Conservation (phyloP, 2,797 vertebrate genomes). For the Platalea minor region DNA sequence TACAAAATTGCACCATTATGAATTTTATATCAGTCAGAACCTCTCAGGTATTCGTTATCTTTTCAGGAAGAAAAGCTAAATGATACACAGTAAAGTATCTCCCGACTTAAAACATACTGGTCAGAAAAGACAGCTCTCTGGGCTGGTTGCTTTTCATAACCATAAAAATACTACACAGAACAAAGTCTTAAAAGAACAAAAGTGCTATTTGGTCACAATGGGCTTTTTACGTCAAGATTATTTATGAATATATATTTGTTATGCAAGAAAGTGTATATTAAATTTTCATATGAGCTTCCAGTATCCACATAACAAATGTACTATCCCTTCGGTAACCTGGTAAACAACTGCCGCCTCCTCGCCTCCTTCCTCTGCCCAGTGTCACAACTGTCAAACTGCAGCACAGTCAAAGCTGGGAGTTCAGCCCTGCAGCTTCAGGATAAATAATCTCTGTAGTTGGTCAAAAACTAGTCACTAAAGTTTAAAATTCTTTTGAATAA, state of each 20-base stretch:
- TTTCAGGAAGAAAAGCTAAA: constrained; percentile 7
- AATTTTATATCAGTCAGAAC: background rate
- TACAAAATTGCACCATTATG: background rate
- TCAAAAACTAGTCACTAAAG: background rate
- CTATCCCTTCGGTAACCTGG: background rate
- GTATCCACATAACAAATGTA: background rate
- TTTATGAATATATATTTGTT: background rate
- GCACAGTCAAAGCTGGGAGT: background rate
- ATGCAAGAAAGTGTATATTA: background rate
- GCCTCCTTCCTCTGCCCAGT: background rate
- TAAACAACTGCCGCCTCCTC: background rate
- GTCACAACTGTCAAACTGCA: background rate
- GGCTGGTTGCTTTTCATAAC: background rate
- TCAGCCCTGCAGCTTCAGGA: background rate
- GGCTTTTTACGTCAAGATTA: background rate
- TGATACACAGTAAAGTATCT: background rate
- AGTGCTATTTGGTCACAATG: background rate
- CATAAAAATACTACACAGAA: background rate
- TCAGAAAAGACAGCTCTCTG: background rate
- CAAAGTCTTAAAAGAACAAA: background rate
- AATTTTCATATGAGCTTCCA: background rate
- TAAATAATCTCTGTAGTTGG: background rate
- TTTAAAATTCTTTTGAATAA: background rate
- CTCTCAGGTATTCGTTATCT: background rate
- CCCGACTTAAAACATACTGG: background rate